Evolutionary conservation across 2,797 vertebrate species (phyloP), one percentile per base, ranked within the genome.

Genomic region (Amphiprion clarkii): DNA sequence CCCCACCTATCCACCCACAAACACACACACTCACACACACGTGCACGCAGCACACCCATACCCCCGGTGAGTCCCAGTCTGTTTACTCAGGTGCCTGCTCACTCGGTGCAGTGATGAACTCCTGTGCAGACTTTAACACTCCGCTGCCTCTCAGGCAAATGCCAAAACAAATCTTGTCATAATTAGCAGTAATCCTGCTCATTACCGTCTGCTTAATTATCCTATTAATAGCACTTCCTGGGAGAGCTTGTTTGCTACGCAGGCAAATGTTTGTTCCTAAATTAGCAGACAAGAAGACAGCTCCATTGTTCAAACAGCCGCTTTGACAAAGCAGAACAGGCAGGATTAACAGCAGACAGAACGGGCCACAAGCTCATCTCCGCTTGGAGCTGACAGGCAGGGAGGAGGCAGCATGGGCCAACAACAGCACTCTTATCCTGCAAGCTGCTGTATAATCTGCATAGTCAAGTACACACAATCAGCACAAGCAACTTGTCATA

Each of bases 221-320:
- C 97, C 97, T 98, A 97, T 98, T 99, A 99, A 99, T 98, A 97
- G 96, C 96, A 94, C 95, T 95, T 97, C 97, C 97, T 97, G 94
- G 96, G 97, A 97, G 97, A 97, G 96, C 92, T 95, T 95, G 95
- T 96, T 96, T 95, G 95, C 97, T 94, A 93, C 95, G 95, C 97
- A 96, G 96, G 96, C 97, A 98, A 98, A 99, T 98, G 97, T 98
- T 99, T 98, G 97, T 98, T 98, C 97, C 96, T 96, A 96, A 97
- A 96, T 96, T 97, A 98, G 96, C 96, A 96, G 97, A 98, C 97
- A 96, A 96, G 95, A 95, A 98, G 97, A 97, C 96, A 96, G 94
- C 95, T 95, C 94, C 93, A 95, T 95, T 95, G 95, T 95, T 95
- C 95, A 96, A 95, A 95, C 94, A 96, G 91, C 73, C 91, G 93